Evolutionary conservation across 2,797 vertebrate genomes (phyloP), one percentile per base, ranked within the genome.

Genomic region (Champsocephalus gunnari): DNA sequence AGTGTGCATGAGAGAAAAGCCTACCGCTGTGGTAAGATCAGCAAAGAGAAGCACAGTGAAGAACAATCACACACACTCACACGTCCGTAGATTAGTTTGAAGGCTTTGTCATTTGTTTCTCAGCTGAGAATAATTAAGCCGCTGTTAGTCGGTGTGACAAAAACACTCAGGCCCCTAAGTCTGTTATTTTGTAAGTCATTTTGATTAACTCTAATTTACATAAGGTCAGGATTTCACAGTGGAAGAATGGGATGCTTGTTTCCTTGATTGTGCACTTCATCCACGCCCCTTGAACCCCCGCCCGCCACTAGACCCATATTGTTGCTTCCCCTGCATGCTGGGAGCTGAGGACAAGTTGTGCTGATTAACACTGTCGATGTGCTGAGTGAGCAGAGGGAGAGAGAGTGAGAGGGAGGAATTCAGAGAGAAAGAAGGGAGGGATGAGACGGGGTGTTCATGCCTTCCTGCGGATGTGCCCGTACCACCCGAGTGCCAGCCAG

Each of bases 381-480:
- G 79, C 66, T 57, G 70, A 84, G 79, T 12, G 65, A 86, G 66
- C 0, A 47, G 81, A n/a, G 78, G 62, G 49, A 51, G 67, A 68
- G 66, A 69, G 59, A 80, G 74, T 59, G 81, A 84, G 77, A 80
- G 48, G 47, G 67, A 80, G 77, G 51, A 62, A 88, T 80, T 84
- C 77, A 84, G 66, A 56, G 32, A 59, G 55, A 34, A 71, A 71
- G 68, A 60, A 19, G 55, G 51, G 60, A 38, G 66, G 50, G 47
- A 17, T 19, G 57, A 45, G 32, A 13, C 34, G 64, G 79, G 84
- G 82, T 66, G 81, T 61, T 89, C n/a, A 43, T 82, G 88, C 83
- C 89, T 91, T 94, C 92, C 91, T 91, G 87, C 87, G 90, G 92
- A 92, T 91, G 90, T 83, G 81, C 72, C 82, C 53, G 24, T 90